phyloP scores from a whole-genome alignment of 30 jellyfish, hydroid and myxozoan genomes.

The Clytia hemisphaerica region DNA sequence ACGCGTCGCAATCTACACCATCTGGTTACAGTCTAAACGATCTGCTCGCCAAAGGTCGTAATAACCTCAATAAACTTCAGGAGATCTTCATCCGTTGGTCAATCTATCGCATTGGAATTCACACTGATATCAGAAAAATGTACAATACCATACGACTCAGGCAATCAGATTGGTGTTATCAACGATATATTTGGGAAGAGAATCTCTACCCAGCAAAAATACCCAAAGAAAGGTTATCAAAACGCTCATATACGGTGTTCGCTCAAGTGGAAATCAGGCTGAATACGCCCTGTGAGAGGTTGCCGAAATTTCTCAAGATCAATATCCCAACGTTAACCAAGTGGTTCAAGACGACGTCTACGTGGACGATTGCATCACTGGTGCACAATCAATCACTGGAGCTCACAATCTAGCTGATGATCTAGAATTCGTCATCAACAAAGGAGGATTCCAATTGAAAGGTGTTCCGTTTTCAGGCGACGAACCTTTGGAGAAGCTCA shows the following conservation, averaged over 20 bases:
- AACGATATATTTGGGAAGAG: conserved; percentile 21
- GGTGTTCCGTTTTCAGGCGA: no score
- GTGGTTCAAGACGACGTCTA: neutral
- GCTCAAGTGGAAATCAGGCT: no score
- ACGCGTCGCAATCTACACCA: neutral
- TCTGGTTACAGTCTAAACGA: neutral
- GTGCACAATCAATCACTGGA: neutral
- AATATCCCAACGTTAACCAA: neutral
- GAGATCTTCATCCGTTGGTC: no score
- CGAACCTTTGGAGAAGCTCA: no score
- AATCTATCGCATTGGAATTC: neutral
- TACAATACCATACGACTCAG: neutral
- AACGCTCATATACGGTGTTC: no score
- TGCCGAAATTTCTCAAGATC: neutral
- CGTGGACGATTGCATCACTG: conserved; percentile 4
- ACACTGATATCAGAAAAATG: no score
- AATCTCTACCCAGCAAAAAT: conserved; percentile 11
- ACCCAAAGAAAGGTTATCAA: neutral
- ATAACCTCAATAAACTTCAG: no score
- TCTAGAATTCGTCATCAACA: neutral
- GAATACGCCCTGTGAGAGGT: neutral
- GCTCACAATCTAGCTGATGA: conserved; percentile 4
- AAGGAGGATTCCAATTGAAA: no score
- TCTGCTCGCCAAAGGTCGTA: no score
- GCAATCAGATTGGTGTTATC: no score